Evolutionary conservation across 2,888 invertebrate genomes (phyloP).

Genomic region (Himalopsyche kuldschensis): DNA sequence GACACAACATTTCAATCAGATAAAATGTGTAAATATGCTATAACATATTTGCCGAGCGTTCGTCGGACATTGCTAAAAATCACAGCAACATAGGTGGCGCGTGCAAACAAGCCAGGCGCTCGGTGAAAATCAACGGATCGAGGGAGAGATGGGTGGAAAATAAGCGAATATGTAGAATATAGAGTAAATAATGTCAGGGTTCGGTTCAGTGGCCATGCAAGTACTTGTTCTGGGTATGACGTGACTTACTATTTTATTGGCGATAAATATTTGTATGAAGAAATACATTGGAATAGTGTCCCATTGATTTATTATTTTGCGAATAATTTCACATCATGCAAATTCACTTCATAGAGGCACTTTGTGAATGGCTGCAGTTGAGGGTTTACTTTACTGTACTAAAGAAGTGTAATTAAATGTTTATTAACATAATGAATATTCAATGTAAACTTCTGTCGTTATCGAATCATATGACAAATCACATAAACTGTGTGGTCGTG

Average conservation of each 20-base stretch:
- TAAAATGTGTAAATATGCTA: conserved; percentile 13
- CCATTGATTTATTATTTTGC: neutral
- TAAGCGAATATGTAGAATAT: conserved; percentile 3
- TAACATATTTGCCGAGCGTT: conserved; percentile 9
- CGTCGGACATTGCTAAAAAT: conserved; percentile 9
- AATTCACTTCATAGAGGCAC: too few species aligned
- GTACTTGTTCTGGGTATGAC: neutral
- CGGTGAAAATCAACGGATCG: neutral
- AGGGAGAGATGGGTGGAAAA: neutral
- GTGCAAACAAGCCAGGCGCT: neutral
- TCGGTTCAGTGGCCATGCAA: neutral
- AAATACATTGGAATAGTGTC: neutral
- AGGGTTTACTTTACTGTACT: too few species aligned
- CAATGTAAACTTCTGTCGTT: too few species aligned
- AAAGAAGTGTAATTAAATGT: too few species aligned
- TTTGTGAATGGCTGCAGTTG: too few species aligned
- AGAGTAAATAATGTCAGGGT: conserved; percentile 3
- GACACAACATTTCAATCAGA: conserved; percentile 16
- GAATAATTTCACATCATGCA: too few species aligned
- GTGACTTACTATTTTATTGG: neutral
- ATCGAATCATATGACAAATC: too few species aligned
- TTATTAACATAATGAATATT: too few species aligned
- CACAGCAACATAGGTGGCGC: neutral
- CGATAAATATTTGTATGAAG: neutral
- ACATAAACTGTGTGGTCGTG: too few species aligned